Base-by-base conservation (phyloP, 2,888 invertebrate species). In the Holacanthella duospinosa region DNA sequence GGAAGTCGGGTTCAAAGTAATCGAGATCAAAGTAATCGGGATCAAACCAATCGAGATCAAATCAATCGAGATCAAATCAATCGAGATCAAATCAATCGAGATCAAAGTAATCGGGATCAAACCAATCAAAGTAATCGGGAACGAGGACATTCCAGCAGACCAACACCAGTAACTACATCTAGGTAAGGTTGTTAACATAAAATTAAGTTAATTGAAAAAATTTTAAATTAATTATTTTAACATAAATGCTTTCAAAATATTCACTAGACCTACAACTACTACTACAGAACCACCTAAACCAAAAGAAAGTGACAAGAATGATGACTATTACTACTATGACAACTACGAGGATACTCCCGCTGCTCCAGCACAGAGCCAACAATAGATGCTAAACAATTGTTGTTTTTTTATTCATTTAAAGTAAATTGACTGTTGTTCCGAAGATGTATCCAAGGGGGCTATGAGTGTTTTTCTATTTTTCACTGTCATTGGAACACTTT, bases 321-420 rank as follows among this genome's bases (percentile, higher is more conserved):
- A 72, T 43, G 72, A 72, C 57, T 72, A 72, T 48, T 72, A 72
- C 44, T 72, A 72, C 59, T 71, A 72, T 55, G 72, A 72, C 29
- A 68, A 70, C 61, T 67, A 71, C 64, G 69, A 71, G 43, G 70
- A 70, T 64, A 65, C 64, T 43, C 65, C 68, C 53, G 3, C 62
- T 43, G 44, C 62, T 43, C 25, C 9, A 36, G 54, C 19, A 48
- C 69, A 61, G 48, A 63, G 63, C 64, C 64, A 59, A 64, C 65
- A 64, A 60, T 61, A 61, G 24, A 9, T n/a, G 28, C 43, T 27
- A 27, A 29, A 29, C 25, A 54, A 25, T 29, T 43, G 21, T 29
- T 55, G 4, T 6, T 55, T 55, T 55, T 55, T 28, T n/a, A 55
- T 28, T 28, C 27, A 4, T 55, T 55, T n/a, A 21, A 4, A 48